Base-by-base conservation (phyloP, 2,797 vertebrate species). In the Scolopax bukidnonensis region DNA sequence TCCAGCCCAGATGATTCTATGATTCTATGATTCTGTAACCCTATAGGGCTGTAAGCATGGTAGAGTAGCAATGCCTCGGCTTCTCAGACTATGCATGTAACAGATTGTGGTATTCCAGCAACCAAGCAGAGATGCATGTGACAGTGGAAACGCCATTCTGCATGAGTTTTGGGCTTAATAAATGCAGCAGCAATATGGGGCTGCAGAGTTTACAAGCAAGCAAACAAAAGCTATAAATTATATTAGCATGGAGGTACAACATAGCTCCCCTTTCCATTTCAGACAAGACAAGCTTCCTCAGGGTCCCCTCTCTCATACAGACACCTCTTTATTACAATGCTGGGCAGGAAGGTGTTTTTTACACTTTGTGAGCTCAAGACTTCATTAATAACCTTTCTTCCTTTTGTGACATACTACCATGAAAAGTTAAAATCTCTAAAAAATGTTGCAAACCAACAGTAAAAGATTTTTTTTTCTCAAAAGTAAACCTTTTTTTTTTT, bases 401-500 rank as follows among this genome's bases (percentile, higher is more conserved):
- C 13, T 70, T 78, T 73, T 67, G 41, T 78, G 47, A 43, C 48
- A 36, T 32, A n/a, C 10, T 51, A 40, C 13, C 10, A 33, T 3
- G 14, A 51, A 54, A 86, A 61, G 24, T 28, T 57, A 61, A 87
- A 87, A 76, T 76, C 40, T 59, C 63, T 86, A 86, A 88, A 88
- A 63, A 57, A 20, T 12, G 9, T 56, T 85, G 43, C n/a, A 83
- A 89, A 48, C 12, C 12, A 75, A 24, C 21, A 24, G 24, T 17
- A 16, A 28, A 40, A 48, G 16, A 6, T 3, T 3, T 4, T 45
- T 61, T 54, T 68, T 27, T 47, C 63, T 59, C 71, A 12, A 47
- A 83, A 87, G 51, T 36, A 64, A 27, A 27, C 15, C 3, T 41
- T 38, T 17, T 43, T 7, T 33, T 63, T 45, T 45, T 45, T 45